These are phyloP conservation scores for Falco peregrinus DNA, from an alignment of 2,797 vertebrate genomes.

Conservation along the genomic window DNA sequence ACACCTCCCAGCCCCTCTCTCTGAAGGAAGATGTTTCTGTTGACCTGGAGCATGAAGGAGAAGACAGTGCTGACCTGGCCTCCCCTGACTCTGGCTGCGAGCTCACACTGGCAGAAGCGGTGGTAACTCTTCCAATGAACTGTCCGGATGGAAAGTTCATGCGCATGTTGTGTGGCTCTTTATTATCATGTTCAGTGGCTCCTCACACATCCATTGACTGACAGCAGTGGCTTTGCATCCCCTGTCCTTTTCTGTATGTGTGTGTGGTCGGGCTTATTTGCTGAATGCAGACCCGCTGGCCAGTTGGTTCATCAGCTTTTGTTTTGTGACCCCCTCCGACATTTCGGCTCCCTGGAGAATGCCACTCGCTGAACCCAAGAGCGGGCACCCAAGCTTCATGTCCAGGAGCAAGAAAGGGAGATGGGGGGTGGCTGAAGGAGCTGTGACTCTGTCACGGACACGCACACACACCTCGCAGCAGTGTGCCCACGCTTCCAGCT, in stretches of 20 bases:
- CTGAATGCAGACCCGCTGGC: conserved; percentile 66
- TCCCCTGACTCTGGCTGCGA: conserved; percentile 80
- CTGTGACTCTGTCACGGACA: neutral
- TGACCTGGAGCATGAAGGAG: conserved; percentile 17
- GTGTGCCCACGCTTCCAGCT: conserved; percentile 65
- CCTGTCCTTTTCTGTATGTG: conserved; percentile 67
- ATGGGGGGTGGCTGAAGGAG: conserved; percentile 43
- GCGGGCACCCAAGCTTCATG: conserved; percentile 20
- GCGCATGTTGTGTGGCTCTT: conserved; percentile 78
- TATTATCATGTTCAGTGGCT: conserved; percentile 70
- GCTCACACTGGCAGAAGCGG: conserved; percentile 77
- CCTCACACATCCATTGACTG: conserved; percentile 71
- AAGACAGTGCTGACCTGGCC: conserved; percentile 53
- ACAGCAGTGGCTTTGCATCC: conserved; percentile 73
- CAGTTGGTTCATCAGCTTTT: conserved; percentile 65
- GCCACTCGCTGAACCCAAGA: conserved; percentile 17
- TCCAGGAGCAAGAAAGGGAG: conserved; percentile 36
- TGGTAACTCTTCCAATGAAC: conserved; percentile 77
- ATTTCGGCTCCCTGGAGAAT: conserved; percentile 55
- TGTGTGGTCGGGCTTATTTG: conserved; percentile 66
- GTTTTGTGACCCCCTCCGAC: conserved; percentile 24
- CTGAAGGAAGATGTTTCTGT: conserved; percentile 35
- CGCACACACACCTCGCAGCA: neutral
- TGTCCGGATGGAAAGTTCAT: conserved; percentile 53
- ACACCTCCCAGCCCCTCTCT: neutral